Evolutionary conservation across 2,888 invertebrate genomes (phyloP), one percentile per base, ranked within the genome.

Genomic region (Erebia aethiops): DNA sequence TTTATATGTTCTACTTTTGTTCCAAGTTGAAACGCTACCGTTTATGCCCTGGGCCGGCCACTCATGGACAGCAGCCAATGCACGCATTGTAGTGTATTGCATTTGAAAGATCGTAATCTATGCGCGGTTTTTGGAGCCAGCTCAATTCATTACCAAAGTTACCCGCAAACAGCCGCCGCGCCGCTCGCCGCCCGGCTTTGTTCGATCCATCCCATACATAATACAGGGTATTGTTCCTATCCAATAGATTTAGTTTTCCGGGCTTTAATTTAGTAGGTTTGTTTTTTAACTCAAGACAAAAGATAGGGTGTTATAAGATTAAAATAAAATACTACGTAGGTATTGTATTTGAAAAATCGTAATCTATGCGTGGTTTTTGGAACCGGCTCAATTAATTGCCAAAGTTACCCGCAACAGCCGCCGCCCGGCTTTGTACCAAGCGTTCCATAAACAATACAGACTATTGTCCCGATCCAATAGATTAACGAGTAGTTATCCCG

Each of bases 281-380:
- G n/a, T n/a, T n/a, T n/a, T n/a, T n/a, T n/a, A n/a, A n/a, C n/a
- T n/a, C n/a, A n/a, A n/a, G n/a, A n/a, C n/a, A n/a, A n/a, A n/a
- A n/a, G n/a, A n/a, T n/a, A n/a, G n/a, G n/a, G n/a, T n/a, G 21
- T 21, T 21, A 21, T 21, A 16, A 35, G 35, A 7, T 35, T 35
- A 7, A 35, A 35, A 35, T n/a, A n/a, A n/a, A n/a, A n/a, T n/a
- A n/a, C n/a, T n/a, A n/a, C n/a, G n/a, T n/a, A n/a, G n/a, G n/a
- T n/a, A n/a, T n/a, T n/a, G n/a, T n/a, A n/a, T n/a, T n/a, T n/a
- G n/a, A n/a, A n/a, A n/a, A 76, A 77, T 75, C 75, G 74, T 78
- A 77, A 77, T 78, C 76, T 77, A 80, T 76, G 75, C 77, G 74
- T 74, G 75, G 79, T 76, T 77, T 79, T 80, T 80, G 80, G 77